Conservation (phyloP, 1,140 invertebrate genomes). For the Brachystomella parvula region DNA sequence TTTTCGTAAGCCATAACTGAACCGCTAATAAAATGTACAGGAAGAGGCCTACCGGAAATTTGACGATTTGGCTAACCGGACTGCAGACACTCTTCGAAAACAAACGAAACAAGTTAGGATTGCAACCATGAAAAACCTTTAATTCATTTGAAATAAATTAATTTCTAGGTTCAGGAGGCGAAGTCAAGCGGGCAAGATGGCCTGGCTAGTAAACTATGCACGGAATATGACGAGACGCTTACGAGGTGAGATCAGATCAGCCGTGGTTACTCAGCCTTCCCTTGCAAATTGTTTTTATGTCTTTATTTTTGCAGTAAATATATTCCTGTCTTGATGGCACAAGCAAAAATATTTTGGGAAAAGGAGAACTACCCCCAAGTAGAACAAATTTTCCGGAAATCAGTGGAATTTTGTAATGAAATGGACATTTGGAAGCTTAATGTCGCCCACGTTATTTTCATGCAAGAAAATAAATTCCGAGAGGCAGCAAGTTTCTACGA, state of each 20-base stretch:
- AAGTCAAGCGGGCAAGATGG: slow-evolving; percentile 34
- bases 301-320: slow-evolving; percentile 47
- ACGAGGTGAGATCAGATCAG: slow-evolving; percentile 23
- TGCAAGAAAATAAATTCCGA: slow-evolving; percentile 98
- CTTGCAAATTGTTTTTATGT: slow-evolving; percentile 27
- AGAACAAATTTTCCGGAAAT: slow-evolving; percentile 89
- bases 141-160: too few species aligned
- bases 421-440: slow-evolving; percentile 95
- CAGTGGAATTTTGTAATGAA: slow-evolving; percentile 95
- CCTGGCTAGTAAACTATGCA: slow-evolving; percentile 33
- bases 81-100: slow-evolving; percentile 83
- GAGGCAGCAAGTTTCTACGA: slow-evolving; percentile 98
- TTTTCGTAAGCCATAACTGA: too few species aligned
- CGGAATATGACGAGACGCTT: slow-evolving; percentile 37
- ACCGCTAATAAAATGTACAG: too few species aligned
- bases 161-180: slow-evolving; percentile 19
- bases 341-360: slow-evolving; percentile 99
- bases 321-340: slow-evolving; percentile 94
- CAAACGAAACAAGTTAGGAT: slow-evolving; percentile 74
- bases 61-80: slow-evolving; percentile 85
- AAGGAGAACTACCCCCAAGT: slow-evolving; percentile 91
- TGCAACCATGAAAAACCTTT: too few species aligned
- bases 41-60: slow-evolving; percentile 96
- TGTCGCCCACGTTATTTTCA: slow-evolving; percentile 96
- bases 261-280: background rate